Evolutionary conservation across 2,888 invertebrate genomes (phyloP).

Genomic region (Dasypogon diadema): DNA sequence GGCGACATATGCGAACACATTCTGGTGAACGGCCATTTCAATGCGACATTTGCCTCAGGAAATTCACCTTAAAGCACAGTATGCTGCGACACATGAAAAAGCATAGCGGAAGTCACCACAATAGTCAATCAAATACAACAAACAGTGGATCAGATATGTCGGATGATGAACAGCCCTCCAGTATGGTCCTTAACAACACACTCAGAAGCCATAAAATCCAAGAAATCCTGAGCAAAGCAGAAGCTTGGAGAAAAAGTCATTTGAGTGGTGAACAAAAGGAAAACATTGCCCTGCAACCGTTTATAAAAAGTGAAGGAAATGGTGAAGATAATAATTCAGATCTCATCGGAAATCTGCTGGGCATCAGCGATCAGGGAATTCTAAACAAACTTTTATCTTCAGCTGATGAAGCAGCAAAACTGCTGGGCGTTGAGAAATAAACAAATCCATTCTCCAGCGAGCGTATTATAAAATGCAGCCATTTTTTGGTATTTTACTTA

Average conservation of each 20-base stretch:
- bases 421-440: slow-evolving; percentile 83
- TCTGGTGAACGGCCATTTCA: slow-evolving; percentile 93
- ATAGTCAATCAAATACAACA: slow-evolving; percentile 59
- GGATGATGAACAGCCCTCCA: slow-evolving; percentile 65
- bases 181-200: slow-evolving; percentile 46
- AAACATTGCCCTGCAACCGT: slow-evolving; percentile 59
- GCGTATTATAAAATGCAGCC: neutral
- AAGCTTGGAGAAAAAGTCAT: slow-evolving; percentile 62
- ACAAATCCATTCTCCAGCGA: neutral
- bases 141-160: slow-evolving; percentile 67
- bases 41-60: slow-evolving; percentile 88
- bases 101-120: slow-evolving; percentile 77
- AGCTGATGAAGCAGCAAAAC: slow-evolving; percentile 87
- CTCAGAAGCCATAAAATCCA: slow-evolving; percentile 64
- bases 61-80: slow-evolving; percentile 93
- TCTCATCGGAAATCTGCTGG: slow-evolving; percentile 89
- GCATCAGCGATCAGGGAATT: slow-evolving; percentile 86
- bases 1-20: slow-evolving; percentile 94
- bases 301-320: slow-evolving; percentile 46
- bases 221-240: slow-evolving; percentile 64
- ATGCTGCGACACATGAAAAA: slow-evolving; percentile 95
- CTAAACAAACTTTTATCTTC: slow-evolving; percentile 87
- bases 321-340: slow-evolving; percentile 71
- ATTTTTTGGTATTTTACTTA: neutral
- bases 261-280: slow-evolving; percentile 64